Base-by-base conservation (phyloP, 1,140 invertebrate genomes). In the Papilio helenus region DNA sequence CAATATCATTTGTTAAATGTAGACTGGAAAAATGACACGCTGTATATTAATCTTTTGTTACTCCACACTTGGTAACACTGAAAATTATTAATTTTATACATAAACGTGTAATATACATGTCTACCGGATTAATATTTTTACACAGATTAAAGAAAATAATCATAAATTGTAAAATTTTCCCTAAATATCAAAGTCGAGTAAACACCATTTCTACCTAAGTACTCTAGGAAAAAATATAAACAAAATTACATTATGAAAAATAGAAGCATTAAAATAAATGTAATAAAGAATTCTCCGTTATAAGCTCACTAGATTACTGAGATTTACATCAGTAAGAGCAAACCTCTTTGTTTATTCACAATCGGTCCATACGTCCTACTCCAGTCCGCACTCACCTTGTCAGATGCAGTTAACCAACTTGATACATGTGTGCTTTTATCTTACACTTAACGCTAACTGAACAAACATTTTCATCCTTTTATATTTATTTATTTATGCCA, bases 361-460 rank as follows among this genome's bases (percentile, higher is more conserved):
- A 74, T 26, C 72, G 72, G 39, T 26, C 20, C 44, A 23, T 49
- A 23, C 16, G 44, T 39, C 39, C 72, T 74, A 74, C 72, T 74
- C 42, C 39, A 26, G 18, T 44, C n/a, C n/a, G 42, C 72, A 51
- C 44, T 74, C 76, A 73, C 26, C 44, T 39, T 81, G 82, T 81
- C 80, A 81, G 65, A 44, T 58, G 18, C 79, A 84, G 82, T 81
- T 81, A 84, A 68, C 42, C 72, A 23, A n/a, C 55, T 72, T 84
- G 80, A 84, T 84, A 79, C 81, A 84, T 84, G 80, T 80, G 76
- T 76, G 79, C 80, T 81, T 78, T 80, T 81, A 80, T 79, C 79
- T 51, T 77, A 49, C 49, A 81, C 76, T 81, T 80, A 83, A 81
- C 80, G 79, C 72, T 73, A 46, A 72, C 46, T 9, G 18, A 46